Percentiles rank a stretch among this genome's conserved stretches.
phyloP scores from a whole-genome alignment of 1,140 invertebrate species.

The Xylocopa sonorina region DNA sequence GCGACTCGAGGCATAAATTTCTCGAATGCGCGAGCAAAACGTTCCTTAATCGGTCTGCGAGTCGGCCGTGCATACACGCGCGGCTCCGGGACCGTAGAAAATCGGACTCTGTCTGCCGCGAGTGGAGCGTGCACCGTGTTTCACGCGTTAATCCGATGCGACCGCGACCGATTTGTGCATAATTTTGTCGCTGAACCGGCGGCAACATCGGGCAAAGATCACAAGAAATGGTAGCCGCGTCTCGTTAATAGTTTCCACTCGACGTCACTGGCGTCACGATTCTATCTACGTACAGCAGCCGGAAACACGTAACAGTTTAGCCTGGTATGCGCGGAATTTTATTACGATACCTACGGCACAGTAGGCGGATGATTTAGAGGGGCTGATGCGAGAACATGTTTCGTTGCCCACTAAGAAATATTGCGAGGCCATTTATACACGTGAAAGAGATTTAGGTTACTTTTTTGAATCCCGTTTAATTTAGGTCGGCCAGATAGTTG shows the following conservation, averaged over 20 bases:
- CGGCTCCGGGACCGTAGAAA: neutral
- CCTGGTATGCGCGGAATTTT: neutral
- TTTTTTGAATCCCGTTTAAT: no score
- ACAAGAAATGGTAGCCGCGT: constrained; percentile 9
- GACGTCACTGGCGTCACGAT: constrained; percentile 8
- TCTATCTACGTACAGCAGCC: constrained; percentile 1
- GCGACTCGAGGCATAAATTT: no score
- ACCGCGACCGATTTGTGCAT: constrained; percentile 34
- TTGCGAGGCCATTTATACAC: neutral
- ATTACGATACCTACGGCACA: neutral
- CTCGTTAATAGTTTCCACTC: constrained; percentile 21
- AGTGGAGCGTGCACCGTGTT: constrained; percentile 14
- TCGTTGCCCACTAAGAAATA: neutral
- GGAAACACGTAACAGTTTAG: neutral
- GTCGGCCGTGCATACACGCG: neutral
- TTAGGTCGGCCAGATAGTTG: no score
- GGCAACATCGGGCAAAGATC: constrained; percentile 4
- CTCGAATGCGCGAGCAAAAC: no score
- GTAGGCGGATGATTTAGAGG: neutral
- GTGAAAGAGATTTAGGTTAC: neutral
- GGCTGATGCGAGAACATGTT: neutral
- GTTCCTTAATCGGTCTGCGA: constrained; percentile 5
- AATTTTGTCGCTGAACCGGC: constrained; percentile 26
- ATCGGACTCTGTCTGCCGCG: constrained; percentile 18
- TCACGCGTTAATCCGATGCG: constrained; percentile 2